These are phyloP conservation scores for Montipora capitata DNA, from an alignment of 92 coral and sea anemone genomes.

Conservation along the genomic window DNA sequence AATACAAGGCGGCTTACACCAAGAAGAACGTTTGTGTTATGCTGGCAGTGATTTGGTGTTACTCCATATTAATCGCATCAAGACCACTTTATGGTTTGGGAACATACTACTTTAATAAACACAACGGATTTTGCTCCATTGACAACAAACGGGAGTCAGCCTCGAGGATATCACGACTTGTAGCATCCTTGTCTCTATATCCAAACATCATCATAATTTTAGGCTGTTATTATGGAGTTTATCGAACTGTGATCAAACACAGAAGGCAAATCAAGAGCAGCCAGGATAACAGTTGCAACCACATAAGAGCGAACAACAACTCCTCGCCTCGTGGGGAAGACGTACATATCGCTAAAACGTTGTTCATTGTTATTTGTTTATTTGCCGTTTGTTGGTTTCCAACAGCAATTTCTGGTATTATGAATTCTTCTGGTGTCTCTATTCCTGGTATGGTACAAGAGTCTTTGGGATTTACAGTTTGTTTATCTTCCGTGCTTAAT, in stretches of 20 bases:
- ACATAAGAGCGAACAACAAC: background rate
- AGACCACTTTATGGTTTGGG: constrained; percentile 29
- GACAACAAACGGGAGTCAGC: constrained; percentile 28
- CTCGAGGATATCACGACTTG: constrained; percentile 9
- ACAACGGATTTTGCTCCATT: constrained; percentile 28
- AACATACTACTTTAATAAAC: background rate
- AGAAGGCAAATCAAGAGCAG: constrained; percentile 34
- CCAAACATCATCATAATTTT: constrained; percentile 23
- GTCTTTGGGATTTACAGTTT: constrained; percentile 9
- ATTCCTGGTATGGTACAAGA: constrained; percentile 16
- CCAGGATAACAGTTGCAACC: background rate
- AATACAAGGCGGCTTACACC: constrained; percentile 19
- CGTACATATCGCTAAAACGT: constrained; percentile 31
- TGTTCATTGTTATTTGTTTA: constrained; percentile 29
- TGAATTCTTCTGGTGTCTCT: background rate
- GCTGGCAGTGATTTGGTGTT: constrained; percentile 30
- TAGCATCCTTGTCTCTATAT: constrained; percentile 29
- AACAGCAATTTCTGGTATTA: constrained; percentile 13
- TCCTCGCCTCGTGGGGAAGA: constrained; percentile 17
- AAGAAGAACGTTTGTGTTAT: constrained; percentile 19
- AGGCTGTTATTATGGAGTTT: constrained; percentile 36
- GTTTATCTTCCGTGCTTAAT: constrained; percentile 38
- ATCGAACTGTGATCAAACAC: constrained; percentile 35
- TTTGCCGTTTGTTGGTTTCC: constrained; percentile 51
- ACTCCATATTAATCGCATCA: constrained; percentile 7